phyloP scores from a whole-genome alignment of 92 coral and sea anemone species.

The Chrysogorgia sp. region DNA sequence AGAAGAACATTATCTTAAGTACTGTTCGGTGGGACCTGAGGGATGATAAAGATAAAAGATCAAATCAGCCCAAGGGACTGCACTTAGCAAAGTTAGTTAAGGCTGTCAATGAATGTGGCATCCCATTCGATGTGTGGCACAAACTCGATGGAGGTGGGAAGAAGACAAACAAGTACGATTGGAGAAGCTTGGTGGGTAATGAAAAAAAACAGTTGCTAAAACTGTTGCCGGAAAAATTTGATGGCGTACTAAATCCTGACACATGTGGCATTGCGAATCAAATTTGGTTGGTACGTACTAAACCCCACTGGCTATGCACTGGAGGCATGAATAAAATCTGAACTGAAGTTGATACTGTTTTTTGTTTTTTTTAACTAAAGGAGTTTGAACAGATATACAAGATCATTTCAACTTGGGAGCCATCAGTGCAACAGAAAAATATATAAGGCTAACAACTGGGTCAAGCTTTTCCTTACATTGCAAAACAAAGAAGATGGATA shows the following conservation, averaged over 20 bases:
- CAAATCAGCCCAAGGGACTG: neutral
- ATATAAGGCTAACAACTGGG: constrained; percentile 33
- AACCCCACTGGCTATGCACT: neutral
- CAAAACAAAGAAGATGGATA: constrained; percentile 33
- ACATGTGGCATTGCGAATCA: constrained; percentile 30
- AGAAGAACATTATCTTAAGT: constrained; percentile 4
- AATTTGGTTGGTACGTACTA: constrained; percentile 30
- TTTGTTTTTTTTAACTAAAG: neutral
- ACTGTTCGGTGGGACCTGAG: constrained; percentile 34
- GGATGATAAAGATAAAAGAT: neutral
- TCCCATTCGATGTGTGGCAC: constrained; percentile 17
- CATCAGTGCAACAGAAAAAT: neutral
- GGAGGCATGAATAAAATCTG: too few species aligned
- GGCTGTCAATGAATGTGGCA: constrained; percentile 12
- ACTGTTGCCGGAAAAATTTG: constrained; percentile 9
- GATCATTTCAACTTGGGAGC: constrained; percentile 22
- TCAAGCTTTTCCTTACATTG: constrained; percentile 18
- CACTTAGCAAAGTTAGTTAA: too few species aligned
- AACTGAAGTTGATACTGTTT: too few species aligned
- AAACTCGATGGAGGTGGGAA: constrained; percentile 8
- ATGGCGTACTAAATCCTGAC: neutral
- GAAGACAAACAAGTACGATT: constrained; percentile 24
- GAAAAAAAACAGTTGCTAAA: constrained; percentile 22
- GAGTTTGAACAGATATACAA: constrained; percentile 27
- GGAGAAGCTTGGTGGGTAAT: constrained; percentile 14